These are phyloP conservation scores for Poecilia wingei DNA, from an alignment of 2,797 vertebrate species.

Conservation along the genomic window DNA sequence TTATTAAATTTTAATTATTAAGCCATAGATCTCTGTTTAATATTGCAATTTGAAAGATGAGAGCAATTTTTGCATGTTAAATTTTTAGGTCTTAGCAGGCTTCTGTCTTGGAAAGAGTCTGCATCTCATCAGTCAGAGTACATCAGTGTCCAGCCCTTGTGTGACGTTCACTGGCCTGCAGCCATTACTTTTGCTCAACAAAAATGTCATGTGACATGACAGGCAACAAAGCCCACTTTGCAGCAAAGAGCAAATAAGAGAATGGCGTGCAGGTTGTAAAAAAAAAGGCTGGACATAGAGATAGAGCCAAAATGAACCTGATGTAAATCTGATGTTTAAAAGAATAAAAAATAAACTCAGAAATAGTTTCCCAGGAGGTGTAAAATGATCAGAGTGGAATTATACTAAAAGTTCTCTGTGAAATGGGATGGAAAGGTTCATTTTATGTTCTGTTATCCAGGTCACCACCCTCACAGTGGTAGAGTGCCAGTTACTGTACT, in stretches of 20 bases:
- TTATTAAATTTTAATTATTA: not conserved
- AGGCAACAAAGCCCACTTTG: conserved; percentile 14
- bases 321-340: not conserved
- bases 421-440: conserved; percentile 69
- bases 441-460: conserved; percentile 65
- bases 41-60: not conserved
- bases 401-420: conserved; percentile 37
- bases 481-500: conserved; percentile 54
- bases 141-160: conserved; percentile 35
- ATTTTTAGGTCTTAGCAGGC: conserved; percentile 9
- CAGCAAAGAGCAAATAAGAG: conserved; percentile 17
- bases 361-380: conserved; percentile 2
- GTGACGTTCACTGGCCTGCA: conserved; percentile 40
- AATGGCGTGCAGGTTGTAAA: not conserved
- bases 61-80: not conserved
- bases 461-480: conserved; percentile 66
- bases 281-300: not conserved
- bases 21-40: not conserved
- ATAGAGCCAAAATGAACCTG: not conserved
- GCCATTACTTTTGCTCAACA: conserved; percentile 31
- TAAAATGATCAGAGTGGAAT: conserved; percentile 32
- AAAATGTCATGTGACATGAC: conserved; percentile 44
- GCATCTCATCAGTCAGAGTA: conserved; percentile 22
- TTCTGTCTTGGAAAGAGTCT: conserved; percentile 21
- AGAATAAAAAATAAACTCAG: not conserved